Conservation (phyloP, 2,888 invertebrate genomes). For the Sussaba pulchella region DNA sequence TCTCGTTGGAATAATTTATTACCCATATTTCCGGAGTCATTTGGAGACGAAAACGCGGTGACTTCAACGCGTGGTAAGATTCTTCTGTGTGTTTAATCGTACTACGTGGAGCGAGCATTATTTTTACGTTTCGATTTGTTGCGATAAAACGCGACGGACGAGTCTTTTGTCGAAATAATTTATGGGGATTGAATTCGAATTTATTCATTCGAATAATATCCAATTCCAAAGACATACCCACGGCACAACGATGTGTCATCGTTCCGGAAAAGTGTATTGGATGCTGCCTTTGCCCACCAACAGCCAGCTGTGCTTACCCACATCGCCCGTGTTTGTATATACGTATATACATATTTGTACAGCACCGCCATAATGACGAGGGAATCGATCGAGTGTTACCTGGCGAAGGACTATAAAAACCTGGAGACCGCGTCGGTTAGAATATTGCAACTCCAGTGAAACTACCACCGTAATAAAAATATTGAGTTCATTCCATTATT, state of each 20-base stretch:
- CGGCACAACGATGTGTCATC: slow-evolving; percentile 12
- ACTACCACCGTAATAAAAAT: too few relatives aligned
- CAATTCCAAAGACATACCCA: not conserved
- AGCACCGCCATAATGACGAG: not conserved
- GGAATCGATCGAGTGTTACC: slow-evolving; percentile 9
- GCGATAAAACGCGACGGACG: not conserved
- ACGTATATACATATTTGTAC: not conserved
- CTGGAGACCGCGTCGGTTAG: not conserved
- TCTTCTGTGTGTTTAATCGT: not conserved
- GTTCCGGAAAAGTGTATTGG: not conserved
- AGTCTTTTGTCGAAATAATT: too few relatives aligned
- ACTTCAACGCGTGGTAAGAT: slow-evolving; percentile 5
- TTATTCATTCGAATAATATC: not conserved
- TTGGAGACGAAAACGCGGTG: not conserved
- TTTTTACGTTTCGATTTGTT: too few relatives aligned
- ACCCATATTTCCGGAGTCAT: not conserved
- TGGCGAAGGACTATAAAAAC: slow-evolving; percentile 6
- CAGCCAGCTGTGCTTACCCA: slow-evolving; percentile 13
- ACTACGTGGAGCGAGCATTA: not conserved
- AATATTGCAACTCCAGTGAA: not conserved
- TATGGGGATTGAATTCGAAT: too few relatives aligned
- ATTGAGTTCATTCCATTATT: too few relatives aligned
- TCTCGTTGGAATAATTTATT: not conserved
- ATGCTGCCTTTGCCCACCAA: slow-evolving; percentile 23
- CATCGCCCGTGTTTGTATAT: not conserved